Percentiles rank a stretch among this genome's conserved stretches.
Conservation (phyloP, 2,113 vertebrate genomes). For the Phalacrocorax brasilianus region DNA sequence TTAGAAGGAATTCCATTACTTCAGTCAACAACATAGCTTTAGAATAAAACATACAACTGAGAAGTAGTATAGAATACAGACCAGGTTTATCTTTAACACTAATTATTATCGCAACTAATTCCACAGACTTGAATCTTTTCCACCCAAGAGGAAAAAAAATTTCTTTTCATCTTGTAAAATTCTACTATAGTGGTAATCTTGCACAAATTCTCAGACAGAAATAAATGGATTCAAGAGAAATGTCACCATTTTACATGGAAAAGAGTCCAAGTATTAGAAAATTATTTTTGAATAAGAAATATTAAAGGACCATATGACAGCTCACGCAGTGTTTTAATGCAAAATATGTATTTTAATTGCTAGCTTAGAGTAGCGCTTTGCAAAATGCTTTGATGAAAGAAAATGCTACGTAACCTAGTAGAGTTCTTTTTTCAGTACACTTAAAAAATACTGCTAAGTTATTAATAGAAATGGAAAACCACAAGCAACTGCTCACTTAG, state of each 20-base stretch:
- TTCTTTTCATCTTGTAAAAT: not conserved
- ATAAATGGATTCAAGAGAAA: not conserved
- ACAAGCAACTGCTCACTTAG: not conserved
- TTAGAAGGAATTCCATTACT: constrained; percentile 16
- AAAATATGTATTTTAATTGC: not conserved
- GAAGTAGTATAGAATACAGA: not conserved
- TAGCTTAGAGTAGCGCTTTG: not conserved
- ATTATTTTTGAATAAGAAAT: not conserved
- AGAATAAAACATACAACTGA: not conserved
- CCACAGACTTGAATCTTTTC: not conserved
- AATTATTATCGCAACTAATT: not conserved
- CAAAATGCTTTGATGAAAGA: not conserved
- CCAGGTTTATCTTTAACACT: not conserved
- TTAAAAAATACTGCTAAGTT: not conserved
- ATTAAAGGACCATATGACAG: not conserved
- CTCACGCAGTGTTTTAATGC: not conserved
- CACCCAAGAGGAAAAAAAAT: not conserved
- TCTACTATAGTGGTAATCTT: not conserved
- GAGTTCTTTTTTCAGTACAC: not conserved
- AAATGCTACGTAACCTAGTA: not conserved
- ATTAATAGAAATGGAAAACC: not conserved
- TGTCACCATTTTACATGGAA: not conserved
- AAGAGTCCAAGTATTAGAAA: not conserved
- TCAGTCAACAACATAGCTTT: constrained; percentile 17
- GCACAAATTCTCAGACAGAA: not conserved